phyloP scores from a whole-genome alignment of 2,113 vertebrate species.

The Cichladusa arquata region DNA sequence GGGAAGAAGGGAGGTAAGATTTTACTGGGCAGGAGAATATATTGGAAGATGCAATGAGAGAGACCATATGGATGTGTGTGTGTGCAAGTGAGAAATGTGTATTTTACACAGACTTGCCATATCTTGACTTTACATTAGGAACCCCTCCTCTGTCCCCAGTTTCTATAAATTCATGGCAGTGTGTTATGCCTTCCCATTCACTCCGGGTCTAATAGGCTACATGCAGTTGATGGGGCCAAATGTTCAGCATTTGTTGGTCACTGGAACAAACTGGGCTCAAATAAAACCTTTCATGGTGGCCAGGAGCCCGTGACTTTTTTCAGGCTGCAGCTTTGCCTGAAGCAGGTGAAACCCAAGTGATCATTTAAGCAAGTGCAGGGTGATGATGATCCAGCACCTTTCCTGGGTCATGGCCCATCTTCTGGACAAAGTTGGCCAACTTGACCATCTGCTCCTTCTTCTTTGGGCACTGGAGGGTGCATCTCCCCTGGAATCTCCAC shows the following conservation, averaged over 20 bases:
- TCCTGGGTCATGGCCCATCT: background rate
- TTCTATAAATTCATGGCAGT: background rate
- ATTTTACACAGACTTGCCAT: background rate
- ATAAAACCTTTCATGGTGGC: background rate
- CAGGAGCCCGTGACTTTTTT: background rate
- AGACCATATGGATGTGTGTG: background rate
- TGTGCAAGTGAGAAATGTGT: background rate
- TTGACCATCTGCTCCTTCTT: background rate
- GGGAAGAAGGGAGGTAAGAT: background rate
- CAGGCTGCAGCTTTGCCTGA: background rate
- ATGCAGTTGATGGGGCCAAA: background rate
- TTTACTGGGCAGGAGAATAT: background rate
- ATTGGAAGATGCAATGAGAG: background rate
- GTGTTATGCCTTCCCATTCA: background rate
- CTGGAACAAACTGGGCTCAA: background rate
- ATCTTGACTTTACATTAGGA: background rate
- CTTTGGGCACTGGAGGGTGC: background rate
- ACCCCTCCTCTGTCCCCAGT: background rate
- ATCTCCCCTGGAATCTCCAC: background rate
- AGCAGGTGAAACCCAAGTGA: background rate
- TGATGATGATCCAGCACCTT: background rate
- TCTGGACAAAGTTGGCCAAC: background rate
- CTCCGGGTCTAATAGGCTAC: background rate
- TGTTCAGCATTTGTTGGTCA: background rate
- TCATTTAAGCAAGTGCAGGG: background rate